Conservation (phyloP, 1,140 invertebrate species). For the Heliconius hewitsoni region DNA sequence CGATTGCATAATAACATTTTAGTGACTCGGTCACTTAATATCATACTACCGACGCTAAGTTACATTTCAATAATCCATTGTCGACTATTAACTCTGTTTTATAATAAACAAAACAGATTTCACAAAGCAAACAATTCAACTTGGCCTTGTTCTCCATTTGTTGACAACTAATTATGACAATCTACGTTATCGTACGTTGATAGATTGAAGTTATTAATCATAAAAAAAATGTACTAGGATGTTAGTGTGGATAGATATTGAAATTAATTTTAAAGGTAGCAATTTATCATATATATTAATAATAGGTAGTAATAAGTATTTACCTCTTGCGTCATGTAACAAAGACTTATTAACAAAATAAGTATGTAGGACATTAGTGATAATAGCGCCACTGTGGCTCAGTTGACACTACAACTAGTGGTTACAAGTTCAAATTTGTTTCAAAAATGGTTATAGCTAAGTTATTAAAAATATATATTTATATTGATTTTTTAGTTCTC, state of each 20-base stretch:
- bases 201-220: constrained; percentile 15
- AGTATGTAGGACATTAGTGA: neutral
- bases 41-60: constrained; percentile 55
- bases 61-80: constrained; percentile 67
- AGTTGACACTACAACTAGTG: neutral
- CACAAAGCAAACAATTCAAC: constrained; percentile 32
- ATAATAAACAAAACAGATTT: constrained; percentile 34
- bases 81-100: constrained; percentile 38
- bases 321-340: neutral
- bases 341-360: neutral
- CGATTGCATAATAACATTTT: constrained; percentile 43
- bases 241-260: constrained; percentile 3
- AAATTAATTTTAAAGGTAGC: constrained; percentile 26
- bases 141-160: constrained; percentile 15
- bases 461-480: too few relatives aligned
- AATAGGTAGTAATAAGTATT: neutral
- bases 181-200: constrained; percentile 20
- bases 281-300: neutral
- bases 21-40: constrained; percentile 44
- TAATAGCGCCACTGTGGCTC: neutral
- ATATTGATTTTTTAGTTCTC: too few relatives aligned
- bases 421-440: neutral
- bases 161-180: constrained; percentile 38
- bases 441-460: neutral
- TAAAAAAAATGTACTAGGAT: constrained; percentile 22